Evolutionary conservation across 2,113 vertebrate genomes (phyloP).

Genomic region (Mesitornis unicolor): DNA sequence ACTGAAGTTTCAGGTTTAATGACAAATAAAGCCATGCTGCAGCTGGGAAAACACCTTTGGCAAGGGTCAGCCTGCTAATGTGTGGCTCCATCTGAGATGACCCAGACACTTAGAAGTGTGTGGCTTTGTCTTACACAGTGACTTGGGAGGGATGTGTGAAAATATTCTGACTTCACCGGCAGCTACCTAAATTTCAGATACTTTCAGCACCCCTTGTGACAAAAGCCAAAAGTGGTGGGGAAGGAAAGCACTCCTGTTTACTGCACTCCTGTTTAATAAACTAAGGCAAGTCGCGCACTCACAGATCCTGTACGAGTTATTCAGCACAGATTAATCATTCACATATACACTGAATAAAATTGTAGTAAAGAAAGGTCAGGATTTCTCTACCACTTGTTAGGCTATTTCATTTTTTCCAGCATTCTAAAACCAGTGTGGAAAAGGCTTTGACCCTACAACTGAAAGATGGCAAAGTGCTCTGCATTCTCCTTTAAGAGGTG

Average conservation of each 20-base stretch:
- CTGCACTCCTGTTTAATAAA: background rate
- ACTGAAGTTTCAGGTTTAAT: background rate
- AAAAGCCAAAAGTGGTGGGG: background rate
- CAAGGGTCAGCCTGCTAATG: background rate
- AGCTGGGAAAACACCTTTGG: background rate
- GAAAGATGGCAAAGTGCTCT: background rate
- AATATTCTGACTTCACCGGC: background rate
- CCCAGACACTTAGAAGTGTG: background rate
- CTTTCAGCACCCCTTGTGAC: background rate
- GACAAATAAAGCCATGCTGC: background rate
- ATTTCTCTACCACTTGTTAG: background rate
- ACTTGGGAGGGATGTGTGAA: background rate
- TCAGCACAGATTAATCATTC: background rate
- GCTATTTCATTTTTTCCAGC: background rate
- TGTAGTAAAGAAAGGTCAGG: background rate
- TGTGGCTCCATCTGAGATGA: background rate
- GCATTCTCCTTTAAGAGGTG: conserved; percentile 41
- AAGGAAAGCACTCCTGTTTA: background rate
- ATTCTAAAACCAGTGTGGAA: background rate
- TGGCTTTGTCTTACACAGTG: rapidly evolving
- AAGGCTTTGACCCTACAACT: background rate
- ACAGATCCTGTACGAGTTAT: background rate
- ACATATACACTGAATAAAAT: background rate
- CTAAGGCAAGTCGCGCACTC: background rate
- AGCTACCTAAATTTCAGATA: background rate